Base-by-base conservation (phyloP, 23 tunicate genomes). In the Halocynthia aurantium region DNA sequence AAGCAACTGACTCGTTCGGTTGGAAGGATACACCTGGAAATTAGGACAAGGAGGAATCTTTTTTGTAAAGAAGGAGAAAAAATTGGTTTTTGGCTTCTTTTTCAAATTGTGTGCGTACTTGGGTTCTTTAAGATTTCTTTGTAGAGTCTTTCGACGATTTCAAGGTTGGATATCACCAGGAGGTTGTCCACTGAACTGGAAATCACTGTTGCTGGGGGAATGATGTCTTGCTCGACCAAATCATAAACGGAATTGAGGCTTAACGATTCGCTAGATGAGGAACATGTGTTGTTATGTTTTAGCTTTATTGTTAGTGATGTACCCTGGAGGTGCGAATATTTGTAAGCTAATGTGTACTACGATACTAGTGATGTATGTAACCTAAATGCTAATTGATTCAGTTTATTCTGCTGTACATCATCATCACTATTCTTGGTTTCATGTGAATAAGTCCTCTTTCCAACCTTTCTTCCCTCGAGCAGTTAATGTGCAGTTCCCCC, bases 121-220 rank as follows among this genome's bases (percentile, higher is more conserved):
- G 95, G 95, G 51, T 88, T 68, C 6, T 62, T 76, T 10, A 88
- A 72, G 19, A 88, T 88, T 11, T 77, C 84, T 50, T 88, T 82
- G 56, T 83, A 65, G 15, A 88, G 70, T 52, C 75, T 78, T 62
- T 83, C 95, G 44, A 81, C 95, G 4, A 88, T 57, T 21, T 77
- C 79, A 17, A 83, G 64, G 61, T 79, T 58, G 10, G 95, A 83
- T 11, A 87, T 61, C 74, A 69, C 60, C 69, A 88, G 53, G 55
- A 83, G 70, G 10, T 61, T 55, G 52, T 78, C 76, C 15, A 88
- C 84, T 10, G 84, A 75, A 56, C 84, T 73, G 9, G 68, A 67
- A 20, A 51, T 31, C 17, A 88, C 53, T 50, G 95, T 88, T 12
- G 74, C 95, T 9, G 84, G 81, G 12, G 49, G 61, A 50, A 88